Evolutionary conservation across 2,888 invertebrate species (phyloP).

Genomic region (Andrena hattorfiana): DNA sequence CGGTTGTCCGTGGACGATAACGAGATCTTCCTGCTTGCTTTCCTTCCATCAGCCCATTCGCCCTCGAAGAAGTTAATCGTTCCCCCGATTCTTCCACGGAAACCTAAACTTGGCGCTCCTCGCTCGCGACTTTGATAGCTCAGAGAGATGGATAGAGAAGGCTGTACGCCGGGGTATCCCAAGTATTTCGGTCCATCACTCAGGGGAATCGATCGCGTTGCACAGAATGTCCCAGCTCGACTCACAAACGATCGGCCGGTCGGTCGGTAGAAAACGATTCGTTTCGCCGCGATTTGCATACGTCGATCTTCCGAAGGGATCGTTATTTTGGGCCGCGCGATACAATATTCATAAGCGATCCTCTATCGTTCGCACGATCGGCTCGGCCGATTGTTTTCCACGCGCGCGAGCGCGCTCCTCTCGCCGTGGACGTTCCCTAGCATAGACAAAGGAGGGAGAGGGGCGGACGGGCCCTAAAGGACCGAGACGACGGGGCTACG

Average conservation of each 20-base stretch:
- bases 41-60: conserved; percentile 39
- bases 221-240: background rate
- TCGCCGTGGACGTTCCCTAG: conserved; percentile 25
- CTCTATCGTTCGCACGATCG: conserved; percentile 73
- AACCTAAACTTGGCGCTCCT: background rate
- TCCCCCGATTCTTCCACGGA: background rate
- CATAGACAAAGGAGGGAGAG: conserved; percentile 61
- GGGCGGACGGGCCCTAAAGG: conserved; percentile 27
- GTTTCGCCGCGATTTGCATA: conserved; percentile 49
- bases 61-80: conserved; percentile 18
- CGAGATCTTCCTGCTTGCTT: conserved; percentile 40
- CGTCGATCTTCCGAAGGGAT: conserved; percentile 51
- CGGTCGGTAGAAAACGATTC: conserved; percentile 23
- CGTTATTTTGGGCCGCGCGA: conserved; percentile 52
- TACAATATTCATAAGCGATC: conserved; percentile 64
- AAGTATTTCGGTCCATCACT: background rate
- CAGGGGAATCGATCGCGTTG: background rate
- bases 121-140: background rate
- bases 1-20: conserved; percentile 47
- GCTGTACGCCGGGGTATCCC: conserved; percentile 3
- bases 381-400: conserved; percentile 64
- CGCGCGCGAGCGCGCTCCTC: conserved; percentile 36
- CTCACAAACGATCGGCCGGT: conserved; percentile 11
- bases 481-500: conserved; percentile 35
- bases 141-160: background rate